These are phyloP conservation scores for Otis tarda DNA, from an alignment of 2,113 vertebrate genomes.

Conservation along the genomic window DNA sequence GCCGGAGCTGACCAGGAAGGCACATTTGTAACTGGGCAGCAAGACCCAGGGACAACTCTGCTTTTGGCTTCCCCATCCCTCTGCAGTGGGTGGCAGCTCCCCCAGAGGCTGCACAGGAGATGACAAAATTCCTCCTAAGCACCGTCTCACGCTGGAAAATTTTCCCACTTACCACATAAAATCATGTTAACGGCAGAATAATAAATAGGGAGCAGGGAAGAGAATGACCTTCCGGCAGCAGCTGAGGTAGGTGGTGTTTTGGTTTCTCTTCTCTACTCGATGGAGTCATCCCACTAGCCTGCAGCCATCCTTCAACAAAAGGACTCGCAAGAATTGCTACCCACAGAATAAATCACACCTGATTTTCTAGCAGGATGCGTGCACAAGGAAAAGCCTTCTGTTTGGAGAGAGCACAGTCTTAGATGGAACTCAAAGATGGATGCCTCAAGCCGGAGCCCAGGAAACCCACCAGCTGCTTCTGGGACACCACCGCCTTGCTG, in stretches of 20 bases:
- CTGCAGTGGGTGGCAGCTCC: not conserved
- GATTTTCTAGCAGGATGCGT: not conserved
- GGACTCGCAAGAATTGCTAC: not conserved
- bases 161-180: not conserved
- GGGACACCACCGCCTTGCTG: not conserved
- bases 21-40: not conserved
- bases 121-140: not conserved
- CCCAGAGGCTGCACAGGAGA: not conserved
- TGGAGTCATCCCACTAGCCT: not conserved
- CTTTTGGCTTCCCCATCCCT: not conserved
- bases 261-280: not conserved
- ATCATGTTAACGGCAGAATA: not conserved
- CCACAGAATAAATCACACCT: not conserved
- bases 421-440: not conserved
- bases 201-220: not conserved
- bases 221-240: not conserved
- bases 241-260: not conserved
- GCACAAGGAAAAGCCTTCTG: not conserved
- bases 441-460: not conserved
- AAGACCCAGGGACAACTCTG: not conserved
- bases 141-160: fast-evolving
- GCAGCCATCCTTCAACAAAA: not conserved
- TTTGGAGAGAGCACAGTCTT: not conserved
- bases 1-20: not conserved
- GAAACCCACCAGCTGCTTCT: not conserved